Evolutionary conservation across 2,888 invertebrate species (phyloP), one percentile per base, ranked within the genome.

Genomic region (Acleris laterana): DNA sequence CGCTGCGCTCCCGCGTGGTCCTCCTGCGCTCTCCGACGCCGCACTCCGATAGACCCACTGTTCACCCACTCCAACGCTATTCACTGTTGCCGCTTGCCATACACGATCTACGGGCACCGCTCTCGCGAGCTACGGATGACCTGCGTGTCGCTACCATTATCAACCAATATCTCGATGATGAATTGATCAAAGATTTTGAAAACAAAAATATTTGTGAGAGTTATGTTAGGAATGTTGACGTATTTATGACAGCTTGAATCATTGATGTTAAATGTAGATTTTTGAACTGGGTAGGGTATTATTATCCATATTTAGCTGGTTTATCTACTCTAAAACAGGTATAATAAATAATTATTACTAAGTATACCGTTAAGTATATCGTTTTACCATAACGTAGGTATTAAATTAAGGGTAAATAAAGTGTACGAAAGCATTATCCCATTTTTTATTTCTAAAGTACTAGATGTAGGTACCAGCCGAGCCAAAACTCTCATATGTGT

Each of bases 1-100:
- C 70, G n/a, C 69, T 86, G 25, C 73, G 73, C 4, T 84, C 85
- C 0, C 75, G 72, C 51, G 56, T 85, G 5, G 75, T 87, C n/a
- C 56, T 81, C 28, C 57, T 87, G 22, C 46, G 63, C 63, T 70
- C 25, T 63, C 68, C 44, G 1, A 32, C 56, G 11, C 19, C 32
- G 42, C 49, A 25, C 38, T 11, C 25, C 3, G 19, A 11, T 13
- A 3, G 11, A 38, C 17, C 7, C 19, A 32, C 13, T 19, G 32
- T 48, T 6, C 17, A 52, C 16, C 68, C 72, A 0, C 60, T 76
- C 25, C 71, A 75, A 28, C 63, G 48, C 3, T 72, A 71, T 60
- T 72, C 75, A 3, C 56, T 65, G 13, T 62, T 66, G 1, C 67
- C 73, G 9, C 56, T 76, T 4, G 48, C 51, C 1, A 70, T 76